Percentiles rank a stretch among this genome's conserved stretches.
Evolutionary conservation across 2,888 invertebrate genomes (phyloP).

Genomic region (Metacarcinus magister): DNA sequence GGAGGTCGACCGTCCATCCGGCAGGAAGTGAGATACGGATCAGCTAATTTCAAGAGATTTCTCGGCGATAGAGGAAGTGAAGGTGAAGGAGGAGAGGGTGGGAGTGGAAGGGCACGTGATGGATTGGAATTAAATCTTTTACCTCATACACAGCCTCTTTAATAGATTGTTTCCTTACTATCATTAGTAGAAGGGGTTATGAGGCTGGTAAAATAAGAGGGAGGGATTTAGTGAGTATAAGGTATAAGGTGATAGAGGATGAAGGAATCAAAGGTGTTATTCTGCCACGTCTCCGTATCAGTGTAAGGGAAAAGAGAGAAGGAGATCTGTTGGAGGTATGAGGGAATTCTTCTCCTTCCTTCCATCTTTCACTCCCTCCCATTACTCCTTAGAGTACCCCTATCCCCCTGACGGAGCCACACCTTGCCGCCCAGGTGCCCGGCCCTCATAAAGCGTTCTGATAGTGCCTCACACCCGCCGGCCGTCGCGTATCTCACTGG

Average conservation of each 20-base stretch:
- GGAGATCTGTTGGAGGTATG: background rate
- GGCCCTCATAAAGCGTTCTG: slow-evolving; percentile 40
- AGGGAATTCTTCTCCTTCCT: background rate
- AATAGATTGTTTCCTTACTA: no score
- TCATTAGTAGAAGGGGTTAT: no score
- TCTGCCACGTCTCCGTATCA: no score
- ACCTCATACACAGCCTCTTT: no score
- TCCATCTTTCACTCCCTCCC: background rate
- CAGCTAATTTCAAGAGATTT: background rate
- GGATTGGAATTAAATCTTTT: no score
- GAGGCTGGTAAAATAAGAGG: no score
- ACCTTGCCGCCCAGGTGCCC: slow-evolving; percentile 4
- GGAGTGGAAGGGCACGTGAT: no score
- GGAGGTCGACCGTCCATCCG: background rate
- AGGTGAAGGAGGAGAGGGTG: background rate
- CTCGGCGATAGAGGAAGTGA: background rate
- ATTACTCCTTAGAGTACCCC: background rate
- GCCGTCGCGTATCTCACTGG: background rate
- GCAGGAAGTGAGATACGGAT: background rate
- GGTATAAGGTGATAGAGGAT: no score
- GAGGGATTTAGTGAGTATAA: no score
- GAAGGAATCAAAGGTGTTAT: no score
- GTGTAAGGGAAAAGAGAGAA: background rate
- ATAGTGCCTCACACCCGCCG: slow-evolving; percentile 20
- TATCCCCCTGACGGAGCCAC: background rate